Evolutionary conservation across 2,888 invertebrate genomes (phyloP).

Genomic region (Carabus problematicus): DNA sequence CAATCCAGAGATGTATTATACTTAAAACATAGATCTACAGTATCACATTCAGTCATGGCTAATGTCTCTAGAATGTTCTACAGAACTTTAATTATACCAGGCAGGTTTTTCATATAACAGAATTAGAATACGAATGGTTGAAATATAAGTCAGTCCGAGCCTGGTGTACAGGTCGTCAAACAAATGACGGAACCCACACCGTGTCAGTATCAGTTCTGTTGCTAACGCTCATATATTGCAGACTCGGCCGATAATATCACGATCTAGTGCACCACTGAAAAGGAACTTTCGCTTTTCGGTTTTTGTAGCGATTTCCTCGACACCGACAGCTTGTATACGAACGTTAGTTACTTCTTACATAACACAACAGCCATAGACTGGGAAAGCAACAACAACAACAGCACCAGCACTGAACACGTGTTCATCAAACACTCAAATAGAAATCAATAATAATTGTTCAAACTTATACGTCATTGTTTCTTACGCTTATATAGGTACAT

Average conservation of each 20-base stretch:
- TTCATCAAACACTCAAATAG: not conserved
- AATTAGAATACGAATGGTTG: not conserved
- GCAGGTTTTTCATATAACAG: no score
- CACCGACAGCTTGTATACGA: conserved; percentile 5
- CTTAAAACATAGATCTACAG: no score
- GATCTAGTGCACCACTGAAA: conserved; percentile 15
- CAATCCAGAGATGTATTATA: no score
- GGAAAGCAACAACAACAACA: not conserved
- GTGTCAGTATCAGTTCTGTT: not conserved
- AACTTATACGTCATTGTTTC: no score
- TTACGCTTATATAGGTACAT: no score
- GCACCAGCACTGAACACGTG: not conserved
- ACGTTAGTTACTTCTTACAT: not conserved
- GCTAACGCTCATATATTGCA: not conserved
- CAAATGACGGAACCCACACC: conserved; percentile 18
- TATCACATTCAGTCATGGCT: no score
- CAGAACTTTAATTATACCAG: no score
- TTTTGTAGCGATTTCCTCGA: conserved; percentile 9
- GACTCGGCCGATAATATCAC: conserved; percentile 6
- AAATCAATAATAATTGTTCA: not conserved
- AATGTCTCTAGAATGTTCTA: no score
- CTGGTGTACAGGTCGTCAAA: not conserved
- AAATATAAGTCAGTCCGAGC: not conserved
- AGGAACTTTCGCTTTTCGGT: conserved; percentile 22
- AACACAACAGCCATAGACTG: not conserved